phyloP scores from a whole-genome alignment of 2,113 vertebrate genomes.

The Conger conger region DNA sequence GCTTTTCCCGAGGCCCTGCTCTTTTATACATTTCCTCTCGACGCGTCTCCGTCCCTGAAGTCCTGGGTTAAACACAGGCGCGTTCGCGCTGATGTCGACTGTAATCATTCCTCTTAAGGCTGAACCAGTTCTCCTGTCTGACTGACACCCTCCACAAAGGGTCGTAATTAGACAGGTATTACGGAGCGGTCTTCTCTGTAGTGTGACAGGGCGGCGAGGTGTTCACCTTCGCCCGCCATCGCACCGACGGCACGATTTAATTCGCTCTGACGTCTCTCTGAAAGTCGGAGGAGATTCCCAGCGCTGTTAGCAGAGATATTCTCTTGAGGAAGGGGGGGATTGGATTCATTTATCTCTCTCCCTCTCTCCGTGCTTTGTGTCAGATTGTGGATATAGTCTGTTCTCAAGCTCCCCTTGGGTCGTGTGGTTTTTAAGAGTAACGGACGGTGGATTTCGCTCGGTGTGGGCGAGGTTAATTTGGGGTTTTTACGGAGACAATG shows the following conservation, averaged over 20 bases:
- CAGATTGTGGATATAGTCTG: background rate
- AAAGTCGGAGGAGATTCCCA: background rate
- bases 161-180: conserved; percentile 1
- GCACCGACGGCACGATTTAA: background rate
- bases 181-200: background rate
- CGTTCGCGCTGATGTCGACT: background rate
- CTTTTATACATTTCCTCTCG: background rate
- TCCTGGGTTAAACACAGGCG: background rate
- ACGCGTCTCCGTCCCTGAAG: background rate
- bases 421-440: background rate
- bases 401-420: background rate
- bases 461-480: background rate
- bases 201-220: background rate
- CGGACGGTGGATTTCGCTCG: background rate
- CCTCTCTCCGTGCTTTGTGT: background rate
- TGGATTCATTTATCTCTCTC: background rate
- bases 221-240: background rate
- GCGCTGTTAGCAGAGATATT: background rate
- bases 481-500: background rate
- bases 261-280: background rate
- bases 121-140: background rate
- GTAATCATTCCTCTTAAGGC: background rate
- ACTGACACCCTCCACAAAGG: conserved; percentile 1
- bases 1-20: background rate
- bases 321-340: background rate